phyloP scores from a whole-genome alignment of 2,888 invertebrate genomes.

The Agonopterix arenella region DNA sequence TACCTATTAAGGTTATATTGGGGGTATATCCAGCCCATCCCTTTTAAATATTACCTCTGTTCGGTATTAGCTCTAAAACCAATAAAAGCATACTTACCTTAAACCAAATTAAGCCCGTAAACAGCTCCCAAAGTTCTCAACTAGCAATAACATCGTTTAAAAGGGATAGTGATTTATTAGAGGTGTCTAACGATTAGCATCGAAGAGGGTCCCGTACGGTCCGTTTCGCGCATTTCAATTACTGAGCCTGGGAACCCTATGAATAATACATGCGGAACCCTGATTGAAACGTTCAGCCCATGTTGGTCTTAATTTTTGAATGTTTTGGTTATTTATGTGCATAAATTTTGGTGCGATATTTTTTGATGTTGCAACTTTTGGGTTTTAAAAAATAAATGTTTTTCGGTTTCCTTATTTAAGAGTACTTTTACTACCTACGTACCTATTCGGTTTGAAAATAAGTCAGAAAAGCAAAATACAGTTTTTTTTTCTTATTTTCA shows the following conservation, averaged over 20 bases:
- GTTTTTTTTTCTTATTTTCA: too few relatives aligned
- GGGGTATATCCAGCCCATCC: too few relatives aligned
- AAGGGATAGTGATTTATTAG: constrained; percentile 39
- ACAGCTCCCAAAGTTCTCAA: constrained; percentile 7
- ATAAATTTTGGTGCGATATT: constrained; percentile 7
- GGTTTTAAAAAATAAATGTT: neutral
- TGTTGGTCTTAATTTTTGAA: constrained; percentile 36
- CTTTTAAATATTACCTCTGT: neutral
- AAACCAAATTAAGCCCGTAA: constrained; percentile 4
- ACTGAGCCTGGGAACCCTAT: constrained; percentile 20
- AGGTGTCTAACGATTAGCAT: constrained; percentile 43
- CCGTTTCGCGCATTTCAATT: constrained; percentile 45
- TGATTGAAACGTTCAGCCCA: constrained; percentile 39
- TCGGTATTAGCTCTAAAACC: neutral
- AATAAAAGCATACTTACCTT: neutral
- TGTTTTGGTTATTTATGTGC: constrained; percentile 24
- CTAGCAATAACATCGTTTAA: constrained; percentile 13
- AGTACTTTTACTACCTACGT: neutral
- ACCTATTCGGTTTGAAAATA: neutral
- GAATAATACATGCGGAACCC: constrained; percentile 41
- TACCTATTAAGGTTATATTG: too few relatives aligned
- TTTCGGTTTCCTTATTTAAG: neutral
- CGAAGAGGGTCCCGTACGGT: constrained; percentile 31
- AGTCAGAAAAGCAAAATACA: neutral
- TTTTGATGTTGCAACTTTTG: neutral